Evolutionary conservation across 2,888 invertebrate genomes (phyloP).

Genomic region (Melinaea menophilus): DNA sequence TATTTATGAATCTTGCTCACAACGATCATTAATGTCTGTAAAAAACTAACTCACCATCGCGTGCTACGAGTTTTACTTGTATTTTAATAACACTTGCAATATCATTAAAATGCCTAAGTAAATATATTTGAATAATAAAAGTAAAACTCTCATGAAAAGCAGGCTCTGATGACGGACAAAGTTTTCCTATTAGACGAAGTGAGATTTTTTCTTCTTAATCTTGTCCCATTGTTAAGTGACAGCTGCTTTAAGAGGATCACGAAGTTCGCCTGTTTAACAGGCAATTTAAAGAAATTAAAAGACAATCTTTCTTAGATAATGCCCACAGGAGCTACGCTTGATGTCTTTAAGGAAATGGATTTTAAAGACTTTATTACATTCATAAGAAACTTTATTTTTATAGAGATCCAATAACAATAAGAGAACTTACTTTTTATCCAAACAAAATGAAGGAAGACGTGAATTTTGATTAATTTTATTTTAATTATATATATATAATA

Average conservation of each 20-base stretch:
- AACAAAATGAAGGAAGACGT: no score
- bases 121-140: neutral
- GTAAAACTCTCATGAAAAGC: neutral
- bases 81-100: neutral
- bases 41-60: no score
- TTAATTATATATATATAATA: no score
- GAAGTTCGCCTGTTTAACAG: slow-evolving; percentile 48
- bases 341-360: slow-evolving; percentile 6
- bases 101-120: neutral
- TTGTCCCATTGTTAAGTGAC: slow-evolving; percentile 49
- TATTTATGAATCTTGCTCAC: no score
- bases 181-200: slow-evolving; percentile 51
- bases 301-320: slow-evolving; percentile 19
- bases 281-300: slow-evolving; percentile 43
- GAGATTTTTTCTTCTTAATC: slow-evolving; percentile 53
- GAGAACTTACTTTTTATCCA: no score
- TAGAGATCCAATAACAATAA: neutral
- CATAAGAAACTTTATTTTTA: neutral
- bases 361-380: neutral
- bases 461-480: no score
- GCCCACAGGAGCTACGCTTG: neutral
- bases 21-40: no score
- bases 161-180: slow-evolving; percentile 25
- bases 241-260: slow-evolving; percentile 47
- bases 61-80: no score